A percentile compares a stretch with the other conserved stretches of the same genome.
phyloP scores from a whole-genome alignment of 2,113 vertebrate genomes.

The Leuciscus idus region DNA sequence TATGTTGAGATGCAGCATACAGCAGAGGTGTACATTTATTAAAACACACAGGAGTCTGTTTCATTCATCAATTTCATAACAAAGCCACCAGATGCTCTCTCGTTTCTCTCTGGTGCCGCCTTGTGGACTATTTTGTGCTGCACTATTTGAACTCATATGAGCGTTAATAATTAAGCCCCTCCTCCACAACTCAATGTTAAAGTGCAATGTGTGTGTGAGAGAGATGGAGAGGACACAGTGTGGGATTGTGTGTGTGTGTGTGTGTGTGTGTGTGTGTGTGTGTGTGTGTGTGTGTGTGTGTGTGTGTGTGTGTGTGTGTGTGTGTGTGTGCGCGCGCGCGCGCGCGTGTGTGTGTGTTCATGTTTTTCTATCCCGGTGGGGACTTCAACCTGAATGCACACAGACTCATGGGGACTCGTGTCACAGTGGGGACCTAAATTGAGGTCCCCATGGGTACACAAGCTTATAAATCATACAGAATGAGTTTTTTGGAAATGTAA shows the following conservation, averaged over 20 bases:
- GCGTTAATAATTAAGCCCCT: slow-evolving; percentile 9
- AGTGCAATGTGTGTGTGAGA: slow-evolving; percentile 8
- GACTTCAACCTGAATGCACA: too few relatives aligned
- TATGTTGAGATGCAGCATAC: not conserved
- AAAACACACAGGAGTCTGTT: not conserved
- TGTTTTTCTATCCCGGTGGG: too few relatives aligned
- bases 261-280: slow-evolving; percentile 9
- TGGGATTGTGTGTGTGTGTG: slow-evolving; percentile 35
- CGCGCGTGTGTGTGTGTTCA: too few relatives aligned
- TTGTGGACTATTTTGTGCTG: slow-evolving; percentile 37
- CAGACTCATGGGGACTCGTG: too few relatives aligned
- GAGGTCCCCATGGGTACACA: too few relatives aligned
- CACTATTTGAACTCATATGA: not conserved
- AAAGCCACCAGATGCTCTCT: not conserved
- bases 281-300: slow-evolving; percentile 42
- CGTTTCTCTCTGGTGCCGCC: slow-evolving; percentile 40
- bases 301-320: too few relatives aligned
- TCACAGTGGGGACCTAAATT: too few relatives aligned
- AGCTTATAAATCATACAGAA: too few relatives aligned
- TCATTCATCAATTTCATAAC: not conserved
- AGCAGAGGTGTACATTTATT: not conserved
- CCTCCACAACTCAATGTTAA: not conserved
- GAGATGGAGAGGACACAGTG: not conserved
- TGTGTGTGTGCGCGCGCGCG: too few relatives aligned
- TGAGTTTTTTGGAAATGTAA: too few relatives aligned